phyloP scores from a whole-genome alignment of 2,797 vertebrate genomes.

The Danio jaintianensis region DNA sequence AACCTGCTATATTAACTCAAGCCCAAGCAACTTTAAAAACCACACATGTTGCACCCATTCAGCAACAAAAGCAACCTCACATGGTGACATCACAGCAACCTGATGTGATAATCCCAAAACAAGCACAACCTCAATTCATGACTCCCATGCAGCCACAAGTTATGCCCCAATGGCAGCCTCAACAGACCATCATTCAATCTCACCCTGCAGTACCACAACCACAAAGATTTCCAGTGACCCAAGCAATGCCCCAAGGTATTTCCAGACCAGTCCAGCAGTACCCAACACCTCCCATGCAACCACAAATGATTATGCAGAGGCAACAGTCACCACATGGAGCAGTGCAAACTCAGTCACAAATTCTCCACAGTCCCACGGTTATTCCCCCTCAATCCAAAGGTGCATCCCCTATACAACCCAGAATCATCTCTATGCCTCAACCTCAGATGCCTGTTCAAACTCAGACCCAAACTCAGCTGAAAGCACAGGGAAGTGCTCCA shows the following conservation, averaged over 20 bases:
- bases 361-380: background rate
- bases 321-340: constrained; percentile 16
- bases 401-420: constrained; percentile 57
- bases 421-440: constrained; percentile 53
- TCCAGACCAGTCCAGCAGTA: constrained; percentile 28
- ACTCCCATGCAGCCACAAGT: constrained; percentile 33
- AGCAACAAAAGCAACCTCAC: constrained; percentile 53
- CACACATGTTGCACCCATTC: background rate
- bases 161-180: constrained; percentile 37
- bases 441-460: constrained; percentile 50
- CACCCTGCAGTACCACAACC: constrained; percentile 25
- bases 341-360: constrained; percentile 24
- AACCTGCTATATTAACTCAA: constrained; percentile 5
- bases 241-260: constrained; percentile 25
- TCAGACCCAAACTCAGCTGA: constrained; percentile 39
- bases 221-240: constrained; percentile 7
- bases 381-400: constrained; percentile 41
- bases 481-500: constrained; percentile 3
- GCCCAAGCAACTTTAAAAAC: constrained; percentile 16
- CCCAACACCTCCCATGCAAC: constrained; percentile 45
- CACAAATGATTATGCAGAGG: constrained; percentile 47
- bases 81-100: constrained; percentile 35
- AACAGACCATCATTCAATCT: constrained; percentile 28
- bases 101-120: constrained; percentile 43
- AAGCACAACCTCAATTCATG: constrained; percentile 50